Evolutionary conservation across 2,113 vertebrate species (phyloP).

Genomic region (Nothocercus nigrocapillus): DNA sequence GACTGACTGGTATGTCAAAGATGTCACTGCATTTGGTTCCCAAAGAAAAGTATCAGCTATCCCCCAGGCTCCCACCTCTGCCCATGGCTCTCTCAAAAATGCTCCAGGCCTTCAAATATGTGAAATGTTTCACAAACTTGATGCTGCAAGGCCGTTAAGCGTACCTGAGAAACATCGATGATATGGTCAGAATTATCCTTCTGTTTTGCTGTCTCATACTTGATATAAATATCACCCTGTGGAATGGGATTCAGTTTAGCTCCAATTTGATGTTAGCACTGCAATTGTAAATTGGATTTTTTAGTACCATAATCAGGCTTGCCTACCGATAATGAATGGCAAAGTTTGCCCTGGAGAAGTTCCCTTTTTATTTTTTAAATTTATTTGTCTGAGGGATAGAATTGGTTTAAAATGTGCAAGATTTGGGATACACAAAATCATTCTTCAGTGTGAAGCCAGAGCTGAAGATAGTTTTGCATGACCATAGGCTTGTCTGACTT

Average conservation of each 20-base stretch:
- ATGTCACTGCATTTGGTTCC: too few species aligned
- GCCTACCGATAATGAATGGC: background rate
- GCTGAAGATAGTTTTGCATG: background rate
- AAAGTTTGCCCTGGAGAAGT: background rate
- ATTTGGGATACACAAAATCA: background rate
- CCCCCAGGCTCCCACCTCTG: background rate
- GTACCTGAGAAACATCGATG: fast-evolving
- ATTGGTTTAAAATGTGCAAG: background rate
- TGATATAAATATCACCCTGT: background rate
- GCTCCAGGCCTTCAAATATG: background rate
- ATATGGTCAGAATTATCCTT: background rate
- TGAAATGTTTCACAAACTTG: background rate
- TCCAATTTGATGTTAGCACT: background rate
- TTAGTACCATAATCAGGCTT: background rate
- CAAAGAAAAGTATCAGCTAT: background rate
- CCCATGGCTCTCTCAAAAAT: background rate
- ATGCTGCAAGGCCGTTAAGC: background rate
- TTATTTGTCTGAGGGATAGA: background rate
- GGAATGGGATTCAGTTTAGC: background rate
- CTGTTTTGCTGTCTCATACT: background rate
- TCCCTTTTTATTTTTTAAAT: background rate
- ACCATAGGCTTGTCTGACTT: background rate
- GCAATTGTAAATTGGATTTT: background rate
- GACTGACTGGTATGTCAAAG: too few species aligned
- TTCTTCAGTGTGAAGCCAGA: background rate